Evolutionary conservation across 2,113 vertebrate species (phyloP).

Genomic region (Anhinga anhinga): DNA sequence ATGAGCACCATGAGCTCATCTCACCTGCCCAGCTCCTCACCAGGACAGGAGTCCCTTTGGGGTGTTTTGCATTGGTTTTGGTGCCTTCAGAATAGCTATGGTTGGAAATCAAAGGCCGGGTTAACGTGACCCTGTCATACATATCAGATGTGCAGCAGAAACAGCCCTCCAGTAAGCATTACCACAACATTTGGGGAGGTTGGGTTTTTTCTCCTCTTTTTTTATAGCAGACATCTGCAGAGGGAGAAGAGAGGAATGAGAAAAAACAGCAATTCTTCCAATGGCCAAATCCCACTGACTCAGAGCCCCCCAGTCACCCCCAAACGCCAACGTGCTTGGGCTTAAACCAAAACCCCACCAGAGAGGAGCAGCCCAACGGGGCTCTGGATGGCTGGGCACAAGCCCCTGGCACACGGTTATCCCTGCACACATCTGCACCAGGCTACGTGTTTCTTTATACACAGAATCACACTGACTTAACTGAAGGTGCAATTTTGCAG

Average conservation of each 20-base stretch:
- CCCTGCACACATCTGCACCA: neutral
- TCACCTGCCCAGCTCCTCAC: neutral
- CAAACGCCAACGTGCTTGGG: neutral
- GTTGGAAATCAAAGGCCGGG: conserved; percentile 50
- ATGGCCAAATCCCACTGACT: neutral
- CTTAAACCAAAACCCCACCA: neutral
- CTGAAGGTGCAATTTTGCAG: conserved; percentile 30
- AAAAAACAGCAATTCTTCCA: neutral
- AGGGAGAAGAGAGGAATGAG: neutral
- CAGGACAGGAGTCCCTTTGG: conserved; percentile 5
- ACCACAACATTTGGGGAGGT: conserved; percentile 38
- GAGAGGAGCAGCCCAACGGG: neutral
- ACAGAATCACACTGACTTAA: neutral
- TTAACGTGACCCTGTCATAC: conserved; percentile 59
- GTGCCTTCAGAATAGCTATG: conserved; percentile 51
- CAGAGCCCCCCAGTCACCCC: neutral
- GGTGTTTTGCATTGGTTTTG: conserved; percentile 34
- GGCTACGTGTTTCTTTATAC: neutral
- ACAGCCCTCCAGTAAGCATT: conserved; percentile 52
- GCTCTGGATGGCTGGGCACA: neutral
- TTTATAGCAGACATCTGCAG: conserved; percentile 62
- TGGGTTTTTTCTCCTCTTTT: neutral
- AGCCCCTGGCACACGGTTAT: neutral
- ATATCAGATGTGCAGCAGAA: conserved; percentile 57
- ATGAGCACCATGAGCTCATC: neutral